Percentiles rank a stretch among this genome's conserved stretches.
phyloP scores from a whole-genome alignment of 2,888 invertebrate species.

The Amphipyra tragopoginis region DNA sequence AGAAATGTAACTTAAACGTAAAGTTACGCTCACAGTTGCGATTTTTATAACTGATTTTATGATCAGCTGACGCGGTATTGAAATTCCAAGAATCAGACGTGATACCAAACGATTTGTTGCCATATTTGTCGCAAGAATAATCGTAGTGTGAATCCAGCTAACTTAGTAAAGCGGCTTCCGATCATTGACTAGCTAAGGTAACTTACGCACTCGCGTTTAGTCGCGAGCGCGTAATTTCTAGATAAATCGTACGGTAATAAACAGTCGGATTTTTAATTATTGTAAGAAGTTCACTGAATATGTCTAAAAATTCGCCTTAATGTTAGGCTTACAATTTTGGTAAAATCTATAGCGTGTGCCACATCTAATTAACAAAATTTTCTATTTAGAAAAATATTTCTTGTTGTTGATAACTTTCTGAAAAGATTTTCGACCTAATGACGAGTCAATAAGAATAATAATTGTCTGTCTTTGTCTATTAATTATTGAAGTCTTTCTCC shows the following conservation, averaged over 20 bases:
- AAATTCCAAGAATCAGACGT: not conserved
- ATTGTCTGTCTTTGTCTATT: too few species aligned
- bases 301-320: slow-evolving; percentile 72
- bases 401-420: not conserved
- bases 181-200: slow-evolving; percentile 46
- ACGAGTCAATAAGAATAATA: too few species aligned
- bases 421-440: not conserved
- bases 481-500: too few species aligned
- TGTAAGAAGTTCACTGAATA: slow-evolving; percentile 58
- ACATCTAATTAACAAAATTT: slow-evolving; percentile 45
- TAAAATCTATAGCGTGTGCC: slow-evolving; percentile 56
- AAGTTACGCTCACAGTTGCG: not conserved
- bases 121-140: slow-evolving; percentile 6
- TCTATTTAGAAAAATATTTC: not conserved
- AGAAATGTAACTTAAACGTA: not conserved
- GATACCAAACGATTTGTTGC: not conserved
- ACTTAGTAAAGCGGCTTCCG: slow-evolving; percentile 17
- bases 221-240: slow-evolving; percentile 49
- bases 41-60: too few species aligned
- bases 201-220: slow-evolving; percentile 48
- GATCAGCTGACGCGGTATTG: not conserved
- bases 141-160: slow-evolving; percentile 41
- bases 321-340: slow-evolving; percentile 71
- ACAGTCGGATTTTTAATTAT: slow-evolving; percentile 48
- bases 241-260: slow-evolving; percentile 58